A percentile compares a stretch with the other conserved stretches of the same genome.
Conservation (phyloP, 2,797 vertebrate genomes). For the Pangasius krempfi region DNA sequence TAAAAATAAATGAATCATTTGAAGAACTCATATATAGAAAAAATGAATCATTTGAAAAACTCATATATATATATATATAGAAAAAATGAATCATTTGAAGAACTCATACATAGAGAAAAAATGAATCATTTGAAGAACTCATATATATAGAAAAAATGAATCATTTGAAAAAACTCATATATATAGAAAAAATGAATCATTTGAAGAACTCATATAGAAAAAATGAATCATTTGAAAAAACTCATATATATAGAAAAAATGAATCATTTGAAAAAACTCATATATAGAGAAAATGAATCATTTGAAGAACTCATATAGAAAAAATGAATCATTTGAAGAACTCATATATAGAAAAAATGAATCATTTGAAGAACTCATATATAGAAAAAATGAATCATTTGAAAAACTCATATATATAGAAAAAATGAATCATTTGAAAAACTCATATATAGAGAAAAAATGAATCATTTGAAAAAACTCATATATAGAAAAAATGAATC, state of each 20-base stretch:
- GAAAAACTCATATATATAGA: background rate
- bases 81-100: background rate
- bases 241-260: background rate
- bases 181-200: background rate
- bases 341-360: background rate
- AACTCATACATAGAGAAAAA: background rate
- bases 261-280: background rate
- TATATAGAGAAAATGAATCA: background rate
- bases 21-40: background rate
- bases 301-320: background rate
- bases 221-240: background rate
- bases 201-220: background rate
- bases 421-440: background rate
- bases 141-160: background rate
- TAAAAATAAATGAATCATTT: background rate
- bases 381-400: background rate
- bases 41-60: background rate
- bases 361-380: background rate
- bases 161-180: too few relatives aligned
- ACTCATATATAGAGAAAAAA: background rate
- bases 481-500: background rate
- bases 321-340: background rate
- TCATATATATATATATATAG: too few relatives aligned
- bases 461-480: background rate
- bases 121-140: background rate